Conservation (phyloP, 2,113 vertebrate genomes). For the Deroptyus accipitrinus region DNA sequence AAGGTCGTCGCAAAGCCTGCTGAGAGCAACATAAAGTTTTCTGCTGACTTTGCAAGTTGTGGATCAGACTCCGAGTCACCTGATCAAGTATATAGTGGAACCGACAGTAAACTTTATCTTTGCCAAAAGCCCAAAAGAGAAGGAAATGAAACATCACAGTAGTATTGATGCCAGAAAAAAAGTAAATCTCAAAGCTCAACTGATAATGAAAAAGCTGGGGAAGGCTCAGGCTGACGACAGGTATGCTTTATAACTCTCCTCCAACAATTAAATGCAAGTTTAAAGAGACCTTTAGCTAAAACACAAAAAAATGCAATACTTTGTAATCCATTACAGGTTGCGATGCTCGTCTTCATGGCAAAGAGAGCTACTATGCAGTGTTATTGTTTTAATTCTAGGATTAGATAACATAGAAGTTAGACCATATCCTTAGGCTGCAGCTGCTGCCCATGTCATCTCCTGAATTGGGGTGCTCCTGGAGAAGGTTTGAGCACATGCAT, state of each 20-base stretch:
- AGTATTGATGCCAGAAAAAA: neutral
- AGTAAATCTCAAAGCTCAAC: neutral
- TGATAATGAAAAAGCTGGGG: constrained; percentile 33
- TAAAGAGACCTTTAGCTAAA: neutral
- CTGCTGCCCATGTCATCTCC: neutral
- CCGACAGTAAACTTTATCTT: neutral
- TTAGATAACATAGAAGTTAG: neutral
- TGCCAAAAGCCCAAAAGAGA: constrained; percentile 6
- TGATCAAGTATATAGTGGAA: neutral
- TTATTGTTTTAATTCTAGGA: neutral
- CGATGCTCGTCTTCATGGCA: accelerated
- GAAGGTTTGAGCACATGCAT: neutral
- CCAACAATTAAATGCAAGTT: neutral
- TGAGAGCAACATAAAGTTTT: constrained; percentile 16
- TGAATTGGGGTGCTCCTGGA: neutral
- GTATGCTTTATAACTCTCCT: neutral
- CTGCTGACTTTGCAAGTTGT: constrained; percentile 18
- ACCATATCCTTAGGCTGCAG: neutral
- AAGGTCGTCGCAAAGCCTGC: constrained; percentile 4
- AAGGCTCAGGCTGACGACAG: neutral
- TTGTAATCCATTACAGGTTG: neutral
- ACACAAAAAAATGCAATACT: neutral
- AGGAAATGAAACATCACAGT: constrained; percentile 55
- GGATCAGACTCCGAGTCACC: constrained; percentile 5
- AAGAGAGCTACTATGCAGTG: neutral